Conservation (phyloP, 2,888 invertebrate species). For the Machimus rusticus region DNA sequence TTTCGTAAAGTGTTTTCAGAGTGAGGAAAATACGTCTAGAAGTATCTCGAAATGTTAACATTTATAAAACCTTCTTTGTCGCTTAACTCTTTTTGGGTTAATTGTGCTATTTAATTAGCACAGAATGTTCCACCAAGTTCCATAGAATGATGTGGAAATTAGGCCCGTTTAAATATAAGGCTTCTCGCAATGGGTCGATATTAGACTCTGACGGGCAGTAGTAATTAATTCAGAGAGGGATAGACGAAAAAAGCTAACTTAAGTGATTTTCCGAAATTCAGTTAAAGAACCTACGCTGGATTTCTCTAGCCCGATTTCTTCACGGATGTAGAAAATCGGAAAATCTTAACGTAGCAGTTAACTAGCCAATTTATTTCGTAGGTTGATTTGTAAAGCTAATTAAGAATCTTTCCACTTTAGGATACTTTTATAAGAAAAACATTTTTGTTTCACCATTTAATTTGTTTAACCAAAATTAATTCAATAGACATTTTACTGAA, state of each 20-base stretch:
- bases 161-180: not conserved
- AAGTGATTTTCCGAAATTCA: not conserved
- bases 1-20: not conserved
- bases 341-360: not conserved
- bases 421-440: not conserved
- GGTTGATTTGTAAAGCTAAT: not conserved
- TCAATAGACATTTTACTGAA: too few relatives aligned
- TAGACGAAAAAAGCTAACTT: not conserved
- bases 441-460: not conserved
- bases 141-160: not conserved
- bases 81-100: not conserved
- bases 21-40: not conserved
- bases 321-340: not conserved
- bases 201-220: not conserved
- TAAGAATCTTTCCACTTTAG: not conserved
- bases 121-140: not conserved
- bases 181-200: not conserved
- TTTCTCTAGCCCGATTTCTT: not conserved
- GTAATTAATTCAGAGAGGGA: not conserved
- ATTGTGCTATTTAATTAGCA: not conserved
- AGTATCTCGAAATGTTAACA: not conserved
- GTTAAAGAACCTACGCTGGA: not conserved
- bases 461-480: not conserved
- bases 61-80: not conserved
- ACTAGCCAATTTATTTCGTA: not conserved